Evolutionary conservation across 2,113 vertebrate species (phyloP), one percentile per base, ranked within the genome.

Genomic region (Sprattus sprattus): DNA sequence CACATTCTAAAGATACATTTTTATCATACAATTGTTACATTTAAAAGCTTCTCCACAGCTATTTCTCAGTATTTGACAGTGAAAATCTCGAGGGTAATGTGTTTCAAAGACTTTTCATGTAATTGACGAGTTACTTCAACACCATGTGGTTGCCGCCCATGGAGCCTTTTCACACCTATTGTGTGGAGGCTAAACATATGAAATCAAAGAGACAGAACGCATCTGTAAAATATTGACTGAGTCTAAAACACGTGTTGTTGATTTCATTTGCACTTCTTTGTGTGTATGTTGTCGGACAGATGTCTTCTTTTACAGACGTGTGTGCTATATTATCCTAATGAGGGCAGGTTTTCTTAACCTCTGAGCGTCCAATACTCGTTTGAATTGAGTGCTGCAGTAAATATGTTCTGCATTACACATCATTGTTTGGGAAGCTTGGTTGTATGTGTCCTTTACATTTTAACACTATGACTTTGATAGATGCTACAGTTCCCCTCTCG

Each of bases 71-170:
- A 13, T 78, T 0, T 78, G 71, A 78, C 71, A 78, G 28, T 28
- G 71, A 1, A 75, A 39, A 39, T 39, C 71, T 78, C 71, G 1
- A 13, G 64, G 32, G 64, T 71, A 11, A 28, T 39, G 71, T 78
- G 71, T 78, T 78, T 75, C 67, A 75, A 32, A 71, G 64, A 25
- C 64, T 10, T 71, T 71, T 78, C 71, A 78, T 39, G 64, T 71
- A 25, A 10, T 32, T 28, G 11, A 32, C n/a, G 8, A 13, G 25
- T 39, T 15, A 15, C 28, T 78, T 78, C 71, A 78, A 39, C 71
- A 78, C 10, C 10, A 78, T 78, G 71, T 67, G 64, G n/a, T 32
- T 39, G 25, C 4, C 16, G 32, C 32, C 28, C 25, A 78, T 39
- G 71, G 28, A 5, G 28, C 71, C 16, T 78, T 39, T 39, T 32